A percentile compares a stretch with the other conserved stretches of the same genome.
phyloP scores from a whole-genome alignment of 2,113 vertebrate species.

The Lepidothrix coronata region DNA sequence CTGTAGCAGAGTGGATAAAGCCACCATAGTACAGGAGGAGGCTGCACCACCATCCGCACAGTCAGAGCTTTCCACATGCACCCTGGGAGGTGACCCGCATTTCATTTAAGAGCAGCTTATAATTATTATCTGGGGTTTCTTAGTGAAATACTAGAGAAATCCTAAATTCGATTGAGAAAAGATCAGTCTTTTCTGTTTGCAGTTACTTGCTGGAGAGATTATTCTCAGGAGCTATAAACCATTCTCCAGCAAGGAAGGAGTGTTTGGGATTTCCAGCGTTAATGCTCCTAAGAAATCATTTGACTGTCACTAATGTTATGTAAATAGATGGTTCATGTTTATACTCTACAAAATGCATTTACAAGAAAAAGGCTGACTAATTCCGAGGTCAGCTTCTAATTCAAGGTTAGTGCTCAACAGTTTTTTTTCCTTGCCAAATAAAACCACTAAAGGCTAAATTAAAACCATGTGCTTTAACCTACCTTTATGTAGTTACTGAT shows the following conservation, averaged over 20 bases:
- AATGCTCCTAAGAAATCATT: conserved; percentile 46
- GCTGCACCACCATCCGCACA: neutral
- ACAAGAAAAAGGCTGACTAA: conserved; percentile 58
- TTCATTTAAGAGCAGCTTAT: neutral
- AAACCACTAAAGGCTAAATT: conserved; percentile 44
- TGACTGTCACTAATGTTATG: conserved; percentile 35
- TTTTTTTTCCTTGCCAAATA: neutral
- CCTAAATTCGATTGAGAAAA: neutral
- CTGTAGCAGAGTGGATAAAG: neutral
- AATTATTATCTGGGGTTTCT: neutral
- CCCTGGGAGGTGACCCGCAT: neutral
- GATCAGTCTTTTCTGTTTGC: neutral
- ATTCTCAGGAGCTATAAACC: conserved; percentile 2
- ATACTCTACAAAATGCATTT: conserved; percentile 44
- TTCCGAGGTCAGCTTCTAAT: conserved; percentile 48
- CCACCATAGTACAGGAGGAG: neutral
- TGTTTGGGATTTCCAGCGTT: conserved; percentile 43
- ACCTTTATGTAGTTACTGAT: conserved; percentile 34
- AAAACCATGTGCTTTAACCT: conserved; percentile 32
- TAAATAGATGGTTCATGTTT: conserved; percentile 59
- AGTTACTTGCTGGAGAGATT: neutral
- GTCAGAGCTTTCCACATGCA: neutral
- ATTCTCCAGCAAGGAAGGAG: conserved; percentile 19
- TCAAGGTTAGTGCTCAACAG: conserved; percentile 46
- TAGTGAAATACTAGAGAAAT: neutral